Conservation (phyloP, 30 jellyfish, hydroid and myxozoan species). For the Clytia hemisphaerica region DNA sequence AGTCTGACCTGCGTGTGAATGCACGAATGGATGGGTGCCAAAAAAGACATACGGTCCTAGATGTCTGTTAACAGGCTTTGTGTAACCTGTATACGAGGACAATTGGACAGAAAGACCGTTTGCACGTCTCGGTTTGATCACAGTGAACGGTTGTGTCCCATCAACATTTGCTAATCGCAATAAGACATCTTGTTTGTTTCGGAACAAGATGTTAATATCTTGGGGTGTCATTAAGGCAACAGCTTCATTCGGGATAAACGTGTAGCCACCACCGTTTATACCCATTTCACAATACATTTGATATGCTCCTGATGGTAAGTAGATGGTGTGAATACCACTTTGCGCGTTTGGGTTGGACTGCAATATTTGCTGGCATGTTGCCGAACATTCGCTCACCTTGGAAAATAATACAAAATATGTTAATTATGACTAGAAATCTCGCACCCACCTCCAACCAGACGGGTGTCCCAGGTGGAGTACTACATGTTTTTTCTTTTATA, state of each 20-base stretch:
- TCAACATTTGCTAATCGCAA: conserved; percentile 20
- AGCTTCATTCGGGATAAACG: conserved; percentile 22
- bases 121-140: conserved; percentile 10
- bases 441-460: too few species aligned
- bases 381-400: too few species aligned
- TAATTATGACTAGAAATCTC: neutral
- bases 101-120: conserved; percentile 35
- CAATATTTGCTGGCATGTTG: conserved; percentile 33
- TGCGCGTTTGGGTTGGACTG: neutral
- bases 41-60: conserved; percentile 24
- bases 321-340: conserved; percentile 8
- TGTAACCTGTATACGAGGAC: conserved; percentile 3
- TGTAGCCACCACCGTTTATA: conserved; percentile 45
- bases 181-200: conserved; percentile 23
- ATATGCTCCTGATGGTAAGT: conserved; percentile 25
- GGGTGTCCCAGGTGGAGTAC: too few species aligned
- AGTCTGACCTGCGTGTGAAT: neutral
- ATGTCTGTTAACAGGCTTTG: conserved; percentile 13
- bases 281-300: conserved; percentile 36
- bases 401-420: neutral
- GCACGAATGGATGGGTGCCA: conserved; percentile 24
- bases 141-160: conserved; percentile 45
- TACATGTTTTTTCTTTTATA: too few species aligned
- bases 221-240: conserved; percentile 12
- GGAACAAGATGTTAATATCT: conserved; percentile 23